These are phyloP conservation scores for Episyrphus balteatus DNA, from an alignment of 1,140 invertebrate species.

Conservation along the genomic window DNA sequence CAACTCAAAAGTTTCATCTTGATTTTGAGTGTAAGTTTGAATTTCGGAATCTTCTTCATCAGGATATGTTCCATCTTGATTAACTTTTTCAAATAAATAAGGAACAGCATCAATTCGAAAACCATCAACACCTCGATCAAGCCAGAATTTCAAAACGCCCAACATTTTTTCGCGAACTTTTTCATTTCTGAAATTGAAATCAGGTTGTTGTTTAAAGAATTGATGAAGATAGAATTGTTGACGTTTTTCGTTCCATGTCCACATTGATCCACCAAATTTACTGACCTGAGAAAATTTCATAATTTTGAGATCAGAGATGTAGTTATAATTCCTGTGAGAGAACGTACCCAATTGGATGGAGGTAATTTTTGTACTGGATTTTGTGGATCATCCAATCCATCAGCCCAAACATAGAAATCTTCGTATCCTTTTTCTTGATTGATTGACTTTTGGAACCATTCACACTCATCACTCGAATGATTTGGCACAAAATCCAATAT, in stretches of 20 bases:
- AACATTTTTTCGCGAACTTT: constrained; percentile 45
- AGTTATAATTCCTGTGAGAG: neutral
- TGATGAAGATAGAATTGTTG: constrained; percentile 60
- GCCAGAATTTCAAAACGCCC: constrained; percentile 55
- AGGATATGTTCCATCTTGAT: constrained; percentile 14
- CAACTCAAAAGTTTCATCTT: constrained; percentile 39
- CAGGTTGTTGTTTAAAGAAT: constrained; percentile 53
- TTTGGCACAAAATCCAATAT: constrained; percentile 76
- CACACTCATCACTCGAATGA: constrained; percentile 54
- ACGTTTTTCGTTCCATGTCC: constrained; percentile 51
- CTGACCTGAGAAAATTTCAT: constrained; percentile 38
- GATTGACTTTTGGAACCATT: constrained; percentile 52
- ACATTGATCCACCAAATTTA: constrained; percentile 50
- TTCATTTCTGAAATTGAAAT: constrained; percentile 55
- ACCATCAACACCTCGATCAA: constrained; percentile 56
- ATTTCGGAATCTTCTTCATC: constrained; percentile 38
- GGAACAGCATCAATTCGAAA: constrained; percentile 55
- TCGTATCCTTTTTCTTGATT: constrained; percentile 43
- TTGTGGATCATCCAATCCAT: constrained; percentile 28
- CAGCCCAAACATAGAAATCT: constrained; percentile 53
- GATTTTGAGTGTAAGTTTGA: constrained; percentile 48
- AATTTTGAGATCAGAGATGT: neutral
- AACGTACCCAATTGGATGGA: constrained; percentile 49
- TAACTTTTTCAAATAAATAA: constrained; percentile 45
- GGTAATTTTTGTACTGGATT: constrained; percentile 33